phyloP scores from a whole-genome alignment of 2,797 vertebrate species.

The Pampus argenteus region DNA sequence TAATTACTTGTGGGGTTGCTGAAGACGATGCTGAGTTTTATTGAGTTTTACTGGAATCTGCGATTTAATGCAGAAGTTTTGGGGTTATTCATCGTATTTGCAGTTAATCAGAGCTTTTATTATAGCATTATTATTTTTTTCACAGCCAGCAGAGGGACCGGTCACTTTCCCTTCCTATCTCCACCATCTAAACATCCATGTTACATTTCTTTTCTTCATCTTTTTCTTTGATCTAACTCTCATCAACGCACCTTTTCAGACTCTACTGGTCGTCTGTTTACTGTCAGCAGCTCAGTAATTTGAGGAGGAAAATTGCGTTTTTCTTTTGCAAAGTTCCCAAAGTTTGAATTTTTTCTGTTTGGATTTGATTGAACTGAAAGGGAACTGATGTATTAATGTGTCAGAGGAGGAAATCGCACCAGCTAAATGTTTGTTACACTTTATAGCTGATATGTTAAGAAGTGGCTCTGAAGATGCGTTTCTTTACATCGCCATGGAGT shows the following conservation, averaged over 20 bases:
- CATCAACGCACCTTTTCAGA: neutral
- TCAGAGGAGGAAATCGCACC: neutral
- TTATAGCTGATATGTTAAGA: neutral
- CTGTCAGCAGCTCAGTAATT: neutral
- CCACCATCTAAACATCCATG: neutral
- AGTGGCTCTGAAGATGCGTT: neutral
- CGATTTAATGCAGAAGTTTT: neutral
- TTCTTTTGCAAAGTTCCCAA: neutral
- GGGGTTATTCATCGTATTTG: constrained; percentile 1
- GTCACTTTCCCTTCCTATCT: constrained; percentile 42
- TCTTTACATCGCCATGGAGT: neutral
- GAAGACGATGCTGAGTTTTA: constrained; percentile 1
- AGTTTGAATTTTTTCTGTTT: neutral
- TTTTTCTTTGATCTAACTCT: neutral
- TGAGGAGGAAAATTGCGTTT: constrained; percentile 1
- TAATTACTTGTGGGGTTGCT: neutral
- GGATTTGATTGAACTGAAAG: constrained; percentile 14
- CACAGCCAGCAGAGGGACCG: constrained; percentile 19
- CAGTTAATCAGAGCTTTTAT: constrained; percentile 1
- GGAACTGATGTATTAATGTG: constrained; percentile 6
- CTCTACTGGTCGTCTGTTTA: neutral
- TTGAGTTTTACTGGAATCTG: constrained; percentile 5
- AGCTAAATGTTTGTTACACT: neutral
- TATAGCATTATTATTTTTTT: constrained; percentile 14
- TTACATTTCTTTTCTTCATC: neutral